Conservation (phyloP, 2,113 vertebrate genomes). For the Archocentrus centrarchus region DNA sequence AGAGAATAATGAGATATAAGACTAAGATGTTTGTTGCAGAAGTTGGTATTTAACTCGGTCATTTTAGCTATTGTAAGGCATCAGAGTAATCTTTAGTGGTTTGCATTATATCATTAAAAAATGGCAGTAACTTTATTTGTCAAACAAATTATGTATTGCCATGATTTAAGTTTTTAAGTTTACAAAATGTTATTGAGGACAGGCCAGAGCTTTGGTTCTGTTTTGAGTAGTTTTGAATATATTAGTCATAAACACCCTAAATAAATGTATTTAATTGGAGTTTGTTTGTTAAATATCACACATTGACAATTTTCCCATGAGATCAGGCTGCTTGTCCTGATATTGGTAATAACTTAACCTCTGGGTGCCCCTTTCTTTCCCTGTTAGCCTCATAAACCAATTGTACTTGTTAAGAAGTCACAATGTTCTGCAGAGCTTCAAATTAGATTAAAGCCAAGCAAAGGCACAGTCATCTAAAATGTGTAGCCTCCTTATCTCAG, state of each 20-base stretch:
- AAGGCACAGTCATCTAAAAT: constrained; percentile 70
- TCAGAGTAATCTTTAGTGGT: neutral
- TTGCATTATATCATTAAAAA: neutral
- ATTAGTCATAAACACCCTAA: neutral
- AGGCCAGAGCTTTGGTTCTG: neutral
- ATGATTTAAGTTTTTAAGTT: neutral
- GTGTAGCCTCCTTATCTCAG: constrained; percentile 67
- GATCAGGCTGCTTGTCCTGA: constrained; percentile 25
- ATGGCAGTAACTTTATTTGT: neutral
- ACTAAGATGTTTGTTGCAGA: neutral
- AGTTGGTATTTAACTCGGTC: neutral
- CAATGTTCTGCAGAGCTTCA: constrained; percentile 74
- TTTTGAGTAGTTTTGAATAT: too few species aligned
- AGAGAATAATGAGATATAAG: neutral
- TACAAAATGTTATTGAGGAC: neutral
- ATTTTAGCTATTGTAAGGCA: neutral
- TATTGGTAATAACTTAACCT: constrained; percentile 58
- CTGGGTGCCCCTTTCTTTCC: constrained; percentile 52
- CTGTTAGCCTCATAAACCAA: constrained; percentile 71
- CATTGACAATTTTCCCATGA: constrained; percentile 37
- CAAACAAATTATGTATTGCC: neutral
- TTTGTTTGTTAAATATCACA: constrained; percentile 6
- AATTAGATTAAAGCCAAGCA: constrained; percentile 71
- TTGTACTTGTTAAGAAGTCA: constrained; percentile 78
- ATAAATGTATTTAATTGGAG: neutral